Conservation (phyloP, 2,113 vertebrate species). For the Colaptes auratus region DNA sequence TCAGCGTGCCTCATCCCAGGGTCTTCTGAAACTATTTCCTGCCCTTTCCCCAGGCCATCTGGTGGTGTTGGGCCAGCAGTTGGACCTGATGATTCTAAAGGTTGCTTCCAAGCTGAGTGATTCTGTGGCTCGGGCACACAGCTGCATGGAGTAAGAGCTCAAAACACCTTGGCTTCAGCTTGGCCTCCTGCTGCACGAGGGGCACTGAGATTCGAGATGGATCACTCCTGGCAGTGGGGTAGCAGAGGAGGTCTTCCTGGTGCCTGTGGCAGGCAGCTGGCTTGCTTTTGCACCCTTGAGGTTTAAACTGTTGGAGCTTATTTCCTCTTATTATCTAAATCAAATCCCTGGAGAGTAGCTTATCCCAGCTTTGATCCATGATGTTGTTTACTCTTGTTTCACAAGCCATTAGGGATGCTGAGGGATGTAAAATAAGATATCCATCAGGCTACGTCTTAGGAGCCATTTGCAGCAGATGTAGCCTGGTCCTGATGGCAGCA, state of each 20-base stretch:
- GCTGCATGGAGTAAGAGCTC: background rate
- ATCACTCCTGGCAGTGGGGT: background rate
- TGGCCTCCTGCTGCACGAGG: background rate
- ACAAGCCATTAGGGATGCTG: slow-evolving; percentile 29
- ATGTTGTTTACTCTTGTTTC: slow-evolving; percentile 45
- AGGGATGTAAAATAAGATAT: background rate
- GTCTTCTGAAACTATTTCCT: background rate
- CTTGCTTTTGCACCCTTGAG: background rate
- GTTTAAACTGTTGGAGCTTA: background rate
- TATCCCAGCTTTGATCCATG: background rate
- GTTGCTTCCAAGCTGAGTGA: too few relatives aligned
- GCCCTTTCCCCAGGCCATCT: background rate
- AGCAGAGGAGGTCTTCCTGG: background rate
- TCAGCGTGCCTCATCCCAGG: background rate
- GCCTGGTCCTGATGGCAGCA: background rate
- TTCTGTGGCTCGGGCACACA: background rate
- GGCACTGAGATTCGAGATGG: background rate
- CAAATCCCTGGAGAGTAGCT: slow-evolving; percentile 25
- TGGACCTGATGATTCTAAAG: too few relatives aligned
- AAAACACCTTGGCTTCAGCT: background rate
- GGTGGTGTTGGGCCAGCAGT: background rate
- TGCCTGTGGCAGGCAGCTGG: background rate
- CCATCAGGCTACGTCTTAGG: background rate
- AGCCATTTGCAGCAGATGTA: background rate
- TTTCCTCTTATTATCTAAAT: background rate